Percentiles rank a stretch among this genome's conserved stretches.
phyloP scores from a whole-genome alignment of 2,888 invertebrate species.

The Acronicta aceris region DNA sequence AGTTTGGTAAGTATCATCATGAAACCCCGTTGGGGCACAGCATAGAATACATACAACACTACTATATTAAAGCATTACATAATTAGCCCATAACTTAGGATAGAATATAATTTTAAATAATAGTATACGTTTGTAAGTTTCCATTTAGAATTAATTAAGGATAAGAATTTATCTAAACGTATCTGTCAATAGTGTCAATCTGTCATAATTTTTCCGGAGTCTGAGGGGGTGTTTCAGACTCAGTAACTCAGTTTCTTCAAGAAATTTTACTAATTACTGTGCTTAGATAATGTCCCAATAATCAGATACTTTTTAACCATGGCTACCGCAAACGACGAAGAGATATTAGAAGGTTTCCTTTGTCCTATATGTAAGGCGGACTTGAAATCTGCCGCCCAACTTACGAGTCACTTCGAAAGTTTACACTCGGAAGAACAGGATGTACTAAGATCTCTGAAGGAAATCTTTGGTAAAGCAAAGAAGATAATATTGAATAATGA shows the following conservation, averaged over 20 bases:
- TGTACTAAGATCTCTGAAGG: conserved; percentile 94
- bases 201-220: conserved; percentile 42
- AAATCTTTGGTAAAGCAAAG: conserved; percentile 96
- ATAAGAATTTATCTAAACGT: conserved; percentile 39
- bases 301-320: conserved; percentile 63
- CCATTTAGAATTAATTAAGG: too few species aligned
- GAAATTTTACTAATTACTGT: conserved; percentile 36
- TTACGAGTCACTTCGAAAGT: conserved; percentile 96
- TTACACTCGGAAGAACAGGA: conserved; percentile 96
- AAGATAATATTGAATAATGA: conserved; percentile 83
- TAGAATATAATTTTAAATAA: too few species aligned
- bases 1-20: too few species aligned
- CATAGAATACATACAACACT: too few species aligned
- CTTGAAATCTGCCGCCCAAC: conserved; percentile 94
- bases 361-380: conserved; percentile 98
- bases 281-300: conserved; percentile 36
- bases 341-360: conserved; percentile 97
- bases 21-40: too few species aligned
- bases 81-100: too few species aligned
- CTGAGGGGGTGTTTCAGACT: conserved; percentile 36
- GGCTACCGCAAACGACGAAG: conserved; percentile 85
- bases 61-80: too few species aligned
- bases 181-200: too few species aligned
- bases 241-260: conserved; percentile 9
- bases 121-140: too few species aligned